Conservation (phyloP, 2,797 vertebrate genomes). For the Chelon labrosus region DNA sequence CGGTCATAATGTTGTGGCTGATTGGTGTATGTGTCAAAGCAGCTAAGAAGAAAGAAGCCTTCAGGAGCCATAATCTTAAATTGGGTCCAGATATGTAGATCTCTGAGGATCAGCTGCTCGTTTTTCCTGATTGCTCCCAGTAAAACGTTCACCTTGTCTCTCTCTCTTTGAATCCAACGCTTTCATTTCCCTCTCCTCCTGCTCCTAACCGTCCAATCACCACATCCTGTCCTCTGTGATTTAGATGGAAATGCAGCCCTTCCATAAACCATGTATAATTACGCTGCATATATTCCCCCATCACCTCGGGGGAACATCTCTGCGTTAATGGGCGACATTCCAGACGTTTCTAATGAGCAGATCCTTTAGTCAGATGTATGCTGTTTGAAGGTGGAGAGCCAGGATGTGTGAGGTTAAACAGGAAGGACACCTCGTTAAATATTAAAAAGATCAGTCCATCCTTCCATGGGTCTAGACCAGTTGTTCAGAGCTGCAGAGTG, state of each 20-base stretch:
- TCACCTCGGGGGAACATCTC: slow-evolving; percentile 15
- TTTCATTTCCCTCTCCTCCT: background rate
- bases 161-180: background rate
- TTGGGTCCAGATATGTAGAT: too few species aligned
- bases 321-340: slow-evolving; percentile 1
- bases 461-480: too few species aligned
- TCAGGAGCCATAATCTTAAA: too few species aligned
- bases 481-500: too few species aligned
- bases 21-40: too few species aligned
- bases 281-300: background rate
- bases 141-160: background rate
- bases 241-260: slow-evolving; percentile 27
- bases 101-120: background rate
- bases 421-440: background rate
- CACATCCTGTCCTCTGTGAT: background rate
- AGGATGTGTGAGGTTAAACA: slow-evolving; percentile 12
- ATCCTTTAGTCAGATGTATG: background rate
- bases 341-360: slow-evolving; percentile 27
- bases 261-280: slow-evolving; percentile 18
- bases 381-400: slow-evolving; percentile 16
- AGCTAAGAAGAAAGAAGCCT: too few species aligned
- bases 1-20: too few species aligned
- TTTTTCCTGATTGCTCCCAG: background rate
- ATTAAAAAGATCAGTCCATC: background rate
- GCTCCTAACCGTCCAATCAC: slow-evolving; percentile 11